Evolutionary conservation across 2,797 vertebrate genomes (phyloP).

Genomic region (Acridotheres tristis): DNA sequence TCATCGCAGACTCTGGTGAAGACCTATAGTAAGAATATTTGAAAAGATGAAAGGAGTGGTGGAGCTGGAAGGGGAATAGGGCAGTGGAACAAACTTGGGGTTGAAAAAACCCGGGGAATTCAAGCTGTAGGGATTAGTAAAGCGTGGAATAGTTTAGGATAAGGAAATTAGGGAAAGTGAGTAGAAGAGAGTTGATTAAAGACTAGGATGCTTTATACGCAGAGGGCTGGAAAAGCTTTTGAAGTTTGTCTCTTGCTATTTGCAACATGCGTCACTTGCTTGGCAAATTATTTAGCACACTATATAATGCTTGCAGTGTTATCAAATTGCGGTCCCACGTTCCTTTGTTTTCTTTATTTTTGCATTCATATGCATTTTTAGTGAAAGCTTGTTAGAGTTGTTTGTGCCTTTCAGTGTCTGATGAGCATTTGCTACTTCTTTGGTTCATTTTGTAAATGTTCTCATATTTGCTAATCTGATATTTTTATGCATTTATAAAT

Average conservation of each 20-base stretch:
- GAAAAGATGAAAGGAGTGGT: background rate
- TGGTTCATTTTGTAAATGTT: background rate
- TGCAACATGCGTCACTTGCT: background rate
- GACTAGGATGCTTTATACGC: background rate
- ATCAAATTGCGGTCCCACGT: background rate
- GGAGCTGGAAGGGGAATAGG: background rate
- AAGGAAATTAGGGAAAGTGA: background rate
- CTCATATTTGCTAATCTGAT: background rate
- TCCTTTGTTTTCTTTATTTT: constrained; percentile 10
- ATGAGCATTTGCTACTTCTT: background rate
- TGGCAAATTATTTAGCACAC: constrained; percentile 12
- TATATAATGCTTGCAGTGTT: background rate
- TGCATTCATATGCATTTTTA: background rate
- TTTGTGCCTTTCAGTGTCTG: background rate
- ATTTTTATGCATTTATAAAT: background rate
- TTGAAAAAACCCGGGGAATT: background rate
- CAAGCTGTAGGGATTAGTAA: background rate
- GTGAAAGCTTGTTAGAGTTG: background rate
- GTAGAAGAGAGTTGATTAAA: background rate
- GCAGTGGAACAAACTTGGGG: background rate
- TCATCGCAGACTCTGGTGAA: background rate
- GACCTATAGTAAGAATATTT: background rate
- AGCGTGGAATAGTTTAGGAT: constrained; percentile 12
- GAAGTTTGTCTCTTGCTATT: constrained; percentile 36
- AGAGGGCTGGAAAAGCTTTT: constrained; percentile 28